phyloP scores from a whole-genome alignment of 2,113 vertebrate genomes.

The Ursus arctos region DNA sequence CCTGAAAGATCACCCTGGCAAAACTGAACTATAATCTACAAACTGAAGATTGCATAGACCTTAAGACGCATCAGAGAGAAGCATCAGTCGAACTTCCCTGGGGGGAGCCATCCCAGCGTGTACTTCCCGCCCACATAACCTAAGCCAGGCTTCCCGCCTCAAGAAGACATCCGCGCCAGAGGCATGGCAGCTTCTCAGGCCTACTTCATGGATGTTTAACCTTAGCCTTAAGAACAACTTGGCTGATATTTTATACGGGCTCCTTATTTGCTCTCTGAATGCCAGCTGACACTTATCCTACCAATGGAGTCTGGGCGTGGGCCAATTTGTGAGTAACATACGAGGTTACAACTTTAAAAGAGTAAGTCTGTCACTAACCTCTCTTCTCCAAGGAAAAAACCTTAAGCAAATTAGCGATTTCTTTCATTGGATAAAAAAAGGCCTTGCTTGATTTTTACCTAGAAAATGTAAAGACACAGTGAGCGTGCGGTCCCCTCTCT shows the following conservation, averaged over 20 bases:
- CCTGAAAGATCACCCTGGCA: neutral
- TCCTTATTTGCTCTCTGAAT: neutral
- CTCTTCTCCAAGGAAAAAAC: neutral
- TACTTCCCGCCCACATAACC: rapidly evolving
- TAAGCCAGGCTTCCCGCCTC: neutral
- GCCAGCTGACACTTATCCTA: neutral
- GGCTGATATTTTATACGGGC: neutral
- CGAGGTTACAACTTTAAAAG: neutral
- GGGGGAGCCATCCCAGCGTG: neutral
- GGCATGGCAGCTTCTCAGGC: neutral
- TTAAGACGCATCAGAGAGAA: neutral
- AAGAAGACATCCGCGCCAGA: neutral
- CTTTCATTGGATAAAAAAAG: neutral
- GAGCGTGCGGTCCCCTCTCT: neutral
- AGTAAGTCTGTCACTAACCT: neutral
- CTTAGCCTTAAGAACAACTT: neutral
- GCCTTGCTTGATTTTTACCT: neutral
- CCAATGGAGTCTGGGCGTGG: neutral
- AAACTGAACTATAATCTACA: neutral
- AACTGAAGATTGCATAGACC: neutral
- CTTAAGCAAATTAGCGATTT: neutral
- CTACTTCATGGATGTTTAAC: neutral
- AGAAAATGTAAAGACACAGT: neutral
- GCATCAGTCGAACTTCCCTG: neutral
- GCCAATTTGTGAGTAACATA: neutral